Evolutionary conservation across 2,797 vertebrate genomes (phyloP).

Genomic region (Anguilla megastoma): DNA sequence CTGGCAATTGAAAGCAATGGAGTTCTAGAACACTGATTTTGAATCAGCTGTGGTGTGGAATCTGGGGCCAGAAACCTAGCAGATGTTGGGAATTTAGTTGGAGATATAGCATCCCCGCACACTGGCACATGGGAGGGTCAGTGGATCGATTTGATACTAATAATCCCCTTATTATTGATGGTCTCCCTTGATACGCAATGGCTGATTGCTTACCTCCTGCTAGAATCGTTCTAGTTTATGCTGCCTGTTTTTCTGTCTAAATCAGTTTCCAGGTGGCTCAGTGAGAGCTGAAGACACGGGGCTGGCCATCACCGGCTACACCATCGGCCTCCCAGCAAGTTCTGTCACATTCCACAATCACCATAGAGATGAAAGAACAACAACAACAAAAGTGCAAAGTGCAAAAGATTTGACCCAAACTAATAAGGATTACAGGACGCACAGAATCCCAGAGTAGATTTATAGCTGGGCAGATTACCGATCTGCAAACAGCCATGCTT

Average conservation of each 20-base stretch:
- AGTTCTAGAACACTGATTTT: too few relatives aligned
- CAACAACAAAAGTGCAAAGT: conserved; percentile 60
- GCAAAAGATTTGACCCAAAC: conserved; percentile 56
- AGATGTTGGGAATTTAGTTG: neutral
- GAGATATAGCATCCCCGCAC: neutral
- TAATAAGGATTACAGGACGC: conserved; percentile 59
- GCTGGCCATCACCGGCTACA: neutral
- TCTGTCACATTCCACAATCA: conserved; percentile 36
- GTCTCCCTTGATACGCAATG: neutral
- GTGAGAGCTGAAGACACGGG: neutral
- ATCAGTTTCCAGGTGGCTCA: neutral
- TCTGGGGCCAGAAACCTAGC: neutral
- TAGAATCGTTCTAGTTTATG: neutral
- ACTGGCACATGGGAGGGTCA: neutral
- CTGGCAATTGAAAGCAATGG: neutral
- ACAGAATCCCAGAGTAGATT: conserved; percentile 57
- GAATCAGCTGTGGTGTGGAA: neutral
- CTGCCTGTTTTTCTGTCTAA: neutral
- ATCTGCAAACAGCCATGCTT: conserved; percentile 46
- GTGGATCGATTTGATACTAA: neutral
- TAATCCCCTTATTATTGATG: neutral
- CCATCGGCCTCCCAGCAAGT: neutral
- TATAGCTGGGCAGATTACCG: conserved; percentile 44
- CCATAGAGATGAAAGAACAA: conserved; percentile 50
- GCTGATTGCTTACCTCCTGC: neutral